phyloP scores from a whole-genome alignment of 2,888 invertebrate species.

The Apamea crenata region DNA sequence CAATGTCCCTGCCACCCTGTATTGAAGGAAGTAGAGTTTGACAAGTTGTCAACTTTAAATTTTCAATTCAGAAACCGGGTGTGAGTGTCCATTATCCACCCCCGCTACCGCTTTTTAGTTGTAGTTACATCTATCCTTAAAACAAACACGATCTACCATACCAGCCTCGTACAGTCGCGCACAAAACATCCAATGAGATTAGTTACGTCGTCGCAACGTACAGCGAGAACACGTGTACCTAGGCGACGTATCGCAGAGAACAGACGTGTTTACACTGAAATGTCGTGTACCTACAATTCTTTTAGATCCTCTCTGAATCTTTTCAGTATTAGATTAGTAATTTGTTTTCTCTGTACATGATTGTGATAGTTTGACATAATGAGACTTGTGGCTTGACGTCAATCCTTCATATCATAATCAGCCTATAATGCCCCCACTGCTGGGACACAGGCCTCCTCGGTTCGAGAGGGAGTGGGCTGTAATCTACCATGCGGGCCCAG shows the following conservation, averaged over 20 bases:
- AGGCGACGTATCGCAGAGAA: conserved; percentile 25
- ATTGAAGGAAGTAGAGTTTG: too few relatives aligned
- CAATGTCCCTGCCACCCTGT: too few relatives aligned
- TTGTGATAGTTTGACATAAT: background rate
- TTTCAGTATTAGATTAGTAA: background rate
- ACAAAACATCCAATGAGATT: conserved; percentile 57
- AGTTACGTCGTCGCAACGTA: conserved; percentile 34
- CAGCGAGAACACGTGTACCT: conserved; percentile 38
- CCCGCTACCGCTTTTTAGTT: conserved; percentile 1
- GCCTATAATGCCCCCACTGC: too few relatives aligned
- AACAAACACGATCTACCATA: conserved; percentile 33
- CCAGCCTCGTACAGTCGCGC: conserved; percentile 33
- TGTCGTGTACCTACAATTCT: conserved; percentile 22
- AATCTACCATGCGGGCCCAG: background rate
- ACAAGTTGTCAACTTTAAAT: too few relatives aligned
- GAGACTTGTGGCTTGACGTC: background rate
- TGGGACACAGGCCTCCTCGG: background rate
- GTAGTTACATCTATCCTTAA: conserved; percentile 1
- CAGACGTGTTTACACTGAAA: conserved; percentile 39
- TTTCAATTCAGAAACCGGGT: too few relatives aligned
- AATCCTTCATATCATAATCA: too few relatives aligned
- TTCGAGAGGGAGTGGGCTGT: background rate
- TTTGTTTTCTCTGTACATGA: background rate
- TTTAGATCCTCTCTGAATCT: conserved; percentile 1
- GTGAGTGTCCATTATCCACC: background rate